Evolutionary conservation across 2,113 vertebrate genomes (phyloP).

Genomic region (Anas platyrhynchos): DNA sequence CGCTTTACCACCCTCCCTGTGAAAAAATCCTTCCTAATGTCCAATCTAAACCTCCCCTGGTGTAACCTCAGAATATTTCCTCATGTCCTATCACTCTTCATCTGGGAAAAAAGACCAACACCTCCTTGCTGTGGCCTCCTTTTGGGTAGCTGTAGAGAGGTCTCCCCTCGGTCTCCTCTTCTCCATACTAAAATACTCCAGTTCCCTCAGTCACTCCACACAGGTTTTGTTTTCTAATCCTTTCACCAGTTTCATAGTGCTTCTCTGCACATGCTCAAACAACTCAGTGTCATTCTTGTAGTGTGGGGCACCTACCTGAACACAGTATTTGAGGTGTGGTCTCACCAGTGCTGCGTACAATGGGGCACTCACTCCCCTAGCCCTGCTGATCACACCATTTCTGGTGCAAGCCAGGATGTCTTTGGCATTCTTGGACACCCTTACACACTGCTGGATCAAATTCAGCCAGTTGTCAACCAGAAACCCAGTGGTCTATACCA

Average conservation of each 20-base stretch:
- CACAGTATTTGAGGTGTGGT: too few species aligned
- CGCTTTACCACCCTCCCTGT: not conserved
- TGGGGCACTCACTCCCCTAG: not conserved
- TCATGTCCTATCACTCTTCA: too few species aligned
- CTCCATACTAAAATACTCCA: too few species aligned
- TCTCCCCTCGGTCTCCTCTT: not conserved
- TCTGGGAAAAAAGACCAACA: too few species aligned
- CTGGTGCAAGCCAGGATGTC: not conserved
- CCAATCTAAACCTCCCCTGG: not conserved
- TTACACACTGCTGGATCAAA: not conserved
- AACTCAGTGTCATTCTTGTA: too few species aligned
- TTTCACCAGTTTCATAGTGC: too few species aligned
- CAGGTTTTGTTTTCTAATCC: too few species aligned
- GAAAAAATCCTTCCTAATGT: not conserved
- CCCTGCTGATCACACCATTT: too few species aligned
- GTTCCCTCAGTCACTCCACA: too few species aligned
- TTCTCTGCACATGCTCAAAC: too few species aligned
- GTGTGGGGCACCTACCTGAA: too few species aligned
- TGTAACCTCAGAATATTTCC: not conserved
- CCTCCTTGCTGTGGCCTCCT: not conserved
- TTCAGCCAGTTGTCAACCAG: not conserved
- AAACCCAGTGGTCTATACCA: not conserved
- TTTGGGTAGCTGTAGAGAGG: not conserved
- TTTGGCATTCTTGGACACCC: not conserved
- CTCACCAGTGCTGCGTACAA: too few species aligned